Conservation (phyloP, 1,140 invertebrate species). For the Calycopis cecrops region DNA sequence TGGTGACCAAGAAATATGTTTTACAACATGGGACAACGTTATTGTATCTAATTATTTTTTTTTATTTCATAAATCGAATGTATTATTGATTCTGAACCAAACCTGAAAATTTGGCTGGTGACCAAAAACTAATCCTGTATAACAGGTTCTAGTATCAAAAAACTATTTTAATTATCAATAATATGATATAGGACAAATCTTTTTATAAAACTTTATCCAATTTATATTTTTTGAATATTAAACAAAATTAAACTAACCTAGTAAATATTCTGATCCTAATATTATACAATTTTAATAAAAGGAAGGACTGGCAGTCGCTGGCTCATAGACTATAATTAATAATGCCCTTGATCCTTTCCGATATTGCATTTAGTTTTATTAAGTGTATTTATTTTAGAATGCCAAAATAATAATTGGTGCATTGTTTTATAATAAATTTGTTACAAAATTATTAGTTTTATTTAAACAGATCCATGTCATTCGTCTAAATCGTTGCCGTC, state of each 20-base stretch:
- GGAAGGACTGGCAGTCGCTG: not conserved
- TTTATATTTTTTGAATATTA: not conserved
- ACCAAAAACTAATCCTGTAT: too few species aligned
- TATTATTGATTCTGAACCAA: too few species aligned
- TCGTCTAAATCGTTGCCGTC: too few species aligned
- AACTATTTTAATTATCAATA: not conserved
- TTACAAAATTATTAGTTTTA: not conserved
- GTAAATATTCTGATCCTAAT: not conserved
- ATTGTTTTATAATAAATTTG: not conserved
- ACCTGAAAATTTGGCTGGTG: too few species aligned
- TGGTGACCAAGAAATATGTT: too few species aligned
- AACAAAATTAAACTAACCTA: not conserved
- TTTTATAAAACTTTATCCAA: not conserved
- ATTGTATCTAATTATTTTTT: too few species aligned
- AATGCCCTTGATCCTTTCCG: not conserved
- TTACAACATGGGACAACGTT: too few species aligned
- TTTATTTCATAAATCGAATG: too few species aligned
- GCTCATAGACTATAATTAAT: not conserved
- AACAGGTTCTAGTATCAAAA: too few species aligned
- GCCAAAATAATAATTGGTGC: not conserved
- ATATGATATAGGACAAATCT: not conserved
- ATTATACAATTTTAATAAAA: not conserved
- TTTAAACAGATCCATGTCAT: not conserved
- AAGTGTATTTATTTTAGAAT: conserved; percentile 7
- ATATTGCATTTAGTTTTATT: conserved; percentile 7